Conservation (phyloP, 2,888 invertebrate species). For the Dolichopus griseipennis region DNA sequence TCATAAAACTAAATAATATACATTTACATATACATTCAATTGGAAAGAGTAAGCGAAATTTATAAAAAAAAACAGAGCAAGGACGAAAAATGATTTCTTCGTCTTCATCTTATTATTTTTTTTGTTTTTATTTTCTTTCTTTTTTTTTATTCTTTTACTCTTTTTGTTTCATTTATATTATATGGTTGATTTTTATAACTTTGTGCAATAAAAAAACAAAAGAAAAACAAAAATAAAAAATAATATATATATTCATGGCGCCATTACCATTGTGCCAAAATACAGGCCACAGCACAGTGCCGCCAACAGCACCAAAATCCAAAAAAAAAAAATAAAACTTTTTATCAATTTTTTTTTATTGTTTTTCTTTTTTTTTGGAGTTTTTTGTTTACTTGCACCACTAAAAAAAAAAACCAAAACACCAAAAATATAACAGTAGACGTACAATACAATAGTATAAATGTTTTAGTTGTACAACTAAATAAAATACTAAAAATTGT, state of each 20-base stretch:
- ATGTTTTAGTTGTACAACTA: neutral
- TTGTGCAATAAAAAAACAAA: constrained; percentile 1
- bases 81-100: neutral
- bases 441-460: neutral
- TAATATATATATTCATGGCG: neutral
- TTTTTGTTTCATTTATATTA: too few species aligned
- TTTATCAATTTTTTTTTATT: neutral
- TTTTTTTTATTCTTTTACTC: too few species aligned
- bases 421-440: neutral
- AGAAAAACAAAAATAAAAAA: too few species aligned
- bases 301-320: neutral
- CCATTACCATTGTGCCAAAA: neutral
- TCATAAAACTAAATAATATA: too few species aligned
- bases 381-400: neutral
- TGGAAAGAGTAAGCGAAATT: too few species aligned
- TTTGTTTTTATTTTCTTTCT: too few species aligned
- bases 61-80: neutral
- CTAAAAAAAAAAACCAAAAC: neutral
- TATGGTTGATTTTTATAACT: neutral
- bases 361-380: too few species aligned
- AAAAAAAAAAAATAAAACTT: neutral
- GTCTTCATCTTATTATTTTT: too few species aligned
- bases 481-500: neutral
- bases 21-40: too few species aligned
- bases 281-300: neutral